phyloP scores from a whole-genome alignment of 1,140 invertebrate species.

The Panonychus citri region DNA sequence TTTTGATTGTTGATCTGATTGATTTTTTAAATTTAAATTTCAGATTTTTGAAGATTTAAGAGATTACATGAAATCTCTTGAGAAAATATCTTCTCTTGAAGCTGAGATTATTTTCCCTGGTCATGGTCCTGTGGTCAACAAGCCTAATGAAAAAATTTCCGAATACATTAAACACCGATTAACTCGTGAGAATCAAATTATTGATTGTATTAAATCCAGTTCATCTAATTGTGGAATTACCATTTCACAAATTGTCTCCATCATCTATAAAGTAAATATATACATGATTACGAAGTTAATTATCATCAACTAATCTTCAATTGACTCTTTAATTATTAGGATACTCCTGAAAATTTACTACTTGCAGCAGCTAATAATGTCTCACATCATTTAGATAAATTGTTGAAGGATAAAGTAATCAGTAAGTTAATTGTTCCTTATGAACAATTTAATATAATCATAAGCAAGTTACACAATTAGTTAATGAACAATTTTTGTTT shows the following conservation, averaged over 20 bases:
- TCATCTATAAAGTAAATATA: slow-evolving; percentile 35
- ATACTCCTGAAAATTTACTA: slow-evolving; percentile 46
- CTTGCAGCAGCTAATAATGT: slow-evolving; percentile 58
- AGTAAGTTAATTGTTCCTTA: slow-evolving; percentile 11
- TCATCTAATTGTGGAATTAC: slow-evolving; percentile 23
- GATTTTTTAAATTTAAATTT: background rate
- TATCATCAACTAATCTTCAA: background rate
- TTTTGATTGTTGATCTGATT: background rate
- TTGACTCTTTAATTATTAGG: slow-evolving; percentile 19
- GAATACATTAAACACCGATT: slow-evolving; percentile 66
- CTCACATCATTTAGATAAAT: slow-evolving; percentile 53
- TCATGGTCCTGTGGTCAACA: slow-evolving; percentile 63
- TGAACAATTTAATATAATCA: no score
- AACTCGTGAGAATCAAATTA: slow-evolving; percentile 60
- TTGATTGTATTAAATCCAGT: slow-evolving; percentile 33
- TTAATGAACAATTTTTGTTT: no score
- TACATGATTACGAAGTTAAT: background rate
- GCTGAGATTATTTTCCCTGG: slow-evolving; percentile 71
- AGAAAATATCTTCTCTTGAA: slow-evolving; percentile 46
- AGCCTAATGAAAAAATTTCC: slow-evolving; percentile 37
- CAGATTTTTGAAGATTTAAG: slow-evolving; percentile 45
- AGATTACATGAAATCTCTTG: slow-evolving; percentile 65
- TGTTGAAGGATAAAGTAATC: slow-evolving; percentile 51
- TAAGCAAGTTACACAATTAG: no score
- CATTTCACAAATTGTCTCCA: slow-evolving; percentile 51